Evolutionary conservation across 2,113 vertebrate genomes (phyloP).

Genomic region (Delphinus delphis): DNA sequence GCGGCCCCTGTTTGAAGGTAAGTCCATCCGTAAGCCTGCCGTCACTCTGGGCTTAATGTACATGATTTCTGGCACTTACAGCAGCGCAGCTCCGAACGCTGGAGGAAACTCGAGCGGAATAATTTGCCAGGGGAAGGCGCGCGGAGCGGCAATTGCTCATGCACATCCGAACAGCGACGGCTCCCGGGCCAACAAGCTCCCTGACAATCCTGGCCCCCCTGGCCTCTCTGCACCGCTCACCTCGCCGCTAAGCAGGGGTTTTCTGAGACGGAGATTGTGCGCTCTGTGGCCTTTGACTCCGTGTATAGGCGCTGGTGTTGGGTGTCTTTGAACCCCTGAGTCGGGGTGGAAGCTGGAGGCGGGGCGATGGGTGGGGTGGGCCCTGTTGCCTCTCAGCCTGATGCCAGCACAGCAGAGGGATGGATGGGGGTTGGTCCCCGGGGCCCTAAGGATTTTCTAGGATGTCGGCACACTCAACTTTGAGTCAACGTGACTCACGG

Average conservation of each 20-base stretch:
- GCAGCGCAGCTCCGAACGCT: constrained; percentile 55
- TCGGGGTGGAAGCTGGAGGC: neutral
- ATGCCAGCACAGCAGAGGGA: neutral
- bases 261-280: neutral
- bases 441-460: neutral
- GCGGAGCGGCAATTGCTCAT: constrained; percentile 60
- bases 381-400: neutral
- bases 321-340: neutral
- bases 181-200: constrained; percentile 69
- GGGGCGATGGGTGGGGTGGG: neutral
- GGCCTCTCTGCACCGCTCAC: constrained; percentile 28
- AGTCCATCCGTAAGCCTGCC: constrained; percentile 76
- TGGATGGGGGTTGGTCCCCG: neutral
- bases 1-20: constrained; percentile 76
- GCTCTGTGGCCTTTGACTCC: neutral
- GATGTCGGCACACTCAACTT: neutral
- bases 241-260: neutral
- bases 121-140: constrained; percentile 64
- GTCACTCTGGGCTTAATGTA: constrained; percentile 76
- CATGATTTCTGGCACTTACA: constrained; percentile 79
- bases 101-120: constrained; percentile 71
- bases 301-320: neutral
- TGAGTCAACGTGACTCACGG: neutral
- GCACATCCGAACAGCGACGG: constrained; percentile 51
- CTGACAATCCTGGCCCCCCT: neutral